Percentiles rank a stretch among this genome's conserved stretches.
phyloP scores from a whole-genome alignment of 2,797 vertebrate species.

The Yasuhikotakia modesta region DNA sequence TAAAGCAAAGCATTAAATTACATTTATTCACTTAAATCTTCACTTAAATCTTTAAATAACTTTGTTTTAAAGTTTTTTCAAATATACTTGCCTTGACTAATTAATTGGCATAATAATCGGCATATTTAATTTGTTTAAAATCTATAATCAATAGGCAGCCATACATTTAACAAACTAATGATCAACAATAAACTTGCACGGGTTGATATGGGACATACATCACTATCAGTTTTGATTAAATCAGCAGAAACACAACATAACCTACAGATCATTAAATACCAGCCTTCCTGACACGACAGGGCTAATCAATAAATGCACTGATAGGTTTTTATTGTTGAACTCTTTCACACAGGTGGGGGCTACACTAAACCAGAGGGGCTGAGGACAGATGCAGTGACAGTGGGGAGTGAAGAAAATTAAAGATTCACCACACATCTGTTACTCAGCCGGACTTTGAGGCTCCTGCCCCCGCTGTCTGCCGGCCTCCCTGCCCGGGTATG shows the following conservation, averaged over 20 bases:
- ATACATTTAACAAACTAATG: neutral
- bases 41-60: too few species aligned
- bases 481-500: constrained; percentile 43
- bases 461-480: constrained; percentile 59
- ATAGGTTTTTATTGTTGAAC: constrained; percentile 68
- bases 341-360: constrained; percentile 63
- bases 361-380: constrained; percentile 53
- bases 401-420: constrained; percentile 74
- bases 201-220: neutral
- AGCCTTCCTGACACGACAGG: constrained; percentile 61
- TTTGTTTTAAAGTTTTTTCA: too few species aligned
- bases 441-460: constrained; percentile 63
- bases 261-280: constrained; percentile 77
- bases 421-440: constrained; percentile 84
- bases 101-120: too few species aligned
- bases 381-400: constrained; percentile 78
- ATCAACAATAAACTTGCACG: neutral
- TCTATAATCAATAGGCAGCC: neutral
- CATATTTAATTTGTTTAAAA: neutral
- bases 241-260: constrained; percentile 72
- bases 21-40: too few species aligned
- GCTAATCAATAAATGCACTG: constrained; percentile 80
- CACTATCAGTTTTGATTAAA: neutral
- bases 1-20: too few species aligned
- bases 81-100: too few species aligned